A percentile compares a stretch with the other conserved stretches of the same genome.
phyloP scores from a whole-genome alignment of 1,140 invertebrate genomes.

The Panulirus ornatus region DNA sequence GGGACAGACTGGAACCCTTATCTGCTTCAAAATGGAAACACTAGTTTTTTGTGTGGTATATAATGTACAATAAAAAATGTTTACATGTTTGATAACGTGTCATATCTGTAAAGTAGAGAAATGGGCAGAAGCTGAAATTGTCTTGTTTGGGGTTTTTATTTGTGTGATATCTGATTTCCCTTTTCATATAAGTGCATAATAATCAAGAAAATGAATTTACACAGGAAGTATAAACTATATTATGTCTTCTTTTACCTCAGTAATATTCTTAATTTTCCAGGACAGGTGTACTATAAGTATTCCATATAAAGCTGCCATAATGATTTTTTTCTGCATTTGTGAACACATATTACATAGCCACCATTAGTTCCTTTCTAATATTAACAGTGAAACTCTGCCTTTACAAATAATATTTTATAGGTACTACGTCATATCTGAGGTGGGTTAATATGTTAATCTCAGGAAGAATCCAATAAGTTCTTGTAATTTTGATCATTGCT shows the following conservation, averaged over 20 bases:
- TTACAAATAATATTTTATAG: neutral
- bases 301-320: too few species aligned
- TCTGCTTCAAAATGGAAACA: conserved; percentile 1
- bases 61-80: conserved; percentile 5
- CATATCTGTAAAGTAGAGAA: neutral
- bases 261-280: too few species aligned
- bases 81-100: neutral
- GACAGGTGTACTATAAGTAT: too few species aligned
- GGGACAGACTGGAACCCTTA: neutral
- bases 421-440: too few species aligned
- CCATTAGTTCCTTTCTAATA: neutral
- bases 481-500: neutral
- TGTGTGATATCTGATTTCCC: too few species aligned
- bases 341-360: neutral
- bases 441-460: neutral
- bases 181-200: too few species aligned
- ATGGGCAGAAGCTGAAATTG: neutral
- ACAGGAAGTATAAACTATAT: too few species aligned
- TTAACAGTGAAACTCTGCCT: neutral
- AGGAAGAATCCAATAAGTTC: neutral
- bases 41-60: neutral
- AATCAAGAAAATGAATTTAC: too few species aligned
- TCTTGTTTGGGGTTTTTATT: neutral
- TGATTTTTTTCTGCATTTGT: too few species aligned
- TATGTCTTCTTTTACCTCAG: neutral